Conservation (phyloP, 2,797 vertebrate species). For the Anguilla marmorata region DNA sequence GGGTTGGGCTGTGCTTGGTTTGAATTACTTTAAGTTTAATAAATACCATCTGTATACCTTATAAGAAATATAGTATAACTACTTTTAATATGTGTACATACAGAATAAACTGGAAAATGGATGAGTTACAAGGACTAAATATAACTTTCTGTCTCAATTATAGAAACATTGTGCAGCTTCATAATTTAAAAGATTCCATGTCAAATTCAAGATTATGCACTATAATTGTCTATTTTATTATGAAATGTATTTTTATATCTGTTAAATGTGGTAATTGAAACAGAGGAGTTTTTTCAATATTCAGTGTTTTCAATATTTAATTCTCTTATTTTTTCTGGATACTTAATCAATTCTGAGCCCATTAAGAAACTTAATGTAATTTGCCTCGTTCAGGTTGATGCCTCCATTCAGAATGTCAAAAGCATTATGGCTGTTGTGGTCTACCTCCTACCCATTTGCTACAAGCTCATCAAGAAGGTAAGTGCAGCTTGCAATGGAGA, state of each 20-base stretch:
- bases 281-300: no score
- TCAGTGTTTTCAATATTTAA: background rate
- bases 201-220: background rate
- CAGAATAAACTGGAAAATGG: background rate
- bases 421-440: constrained; percentile 78
- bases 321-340: background rate
- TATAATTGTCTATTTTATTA: background rate
- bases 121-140: background rate
- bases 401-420: constrained; percentile 85
- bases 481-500: background rate
- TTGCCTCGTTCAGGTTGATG: constrained; percentile 79
- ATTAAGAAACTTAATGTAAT: background rate
- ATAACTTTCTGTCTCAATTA: background rate
- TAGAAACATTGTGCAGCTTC: background rate
- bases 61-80: background rate
- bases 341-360: background rate
- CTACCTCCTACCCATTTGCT: constrained; percentile 83
- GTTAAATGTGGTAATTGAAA: background rate
- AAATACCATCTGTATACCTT: background rate
- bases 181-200: background rate
- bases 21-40: background rate
- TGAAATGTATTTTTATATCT: background rate
- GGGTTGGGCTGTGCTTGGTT: background rate
- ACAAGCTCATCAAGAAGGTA: constrained; percentile 85
- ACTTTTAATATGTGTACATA: background rate